Conservation (phyloP, 2,888 invertebrate genomes). For the Smittia sp. region DNA sequence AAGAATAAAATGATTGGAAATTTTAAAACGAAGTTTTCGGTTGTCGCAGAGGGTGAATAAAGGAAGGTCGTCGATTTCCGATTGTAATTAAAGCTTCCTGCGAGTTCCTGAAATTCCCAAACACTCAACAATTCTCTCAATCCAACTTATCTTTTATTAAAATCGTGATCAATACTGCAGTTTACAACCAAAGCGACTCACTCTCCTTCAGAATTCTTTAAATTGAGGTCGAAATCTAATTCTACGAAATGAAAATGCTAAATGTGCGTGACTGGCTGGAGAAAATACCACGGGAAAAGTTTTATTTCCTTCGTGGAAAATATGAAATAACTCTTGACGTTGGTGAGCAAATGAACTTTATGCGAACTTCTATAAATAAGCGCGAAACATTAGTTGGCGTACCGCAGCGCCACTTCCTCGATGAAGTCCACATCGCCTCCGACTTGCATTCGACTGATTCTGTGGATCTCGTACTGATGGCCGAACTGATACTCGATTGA, state of each 20-base stretch:
- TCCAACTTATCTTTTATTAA: no score
- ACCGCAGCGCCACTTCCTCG: conserved; percentile 33
- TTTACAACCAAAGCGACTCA: no score
- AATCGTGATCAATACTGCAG: no score
- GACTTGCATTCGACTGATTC: conserved; percentile 23
- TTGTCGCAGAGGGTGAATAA: no score
- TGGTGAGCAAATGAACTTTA: no score
- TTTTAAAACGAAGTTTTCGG: no score
- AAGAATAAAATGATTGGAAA: background rate
- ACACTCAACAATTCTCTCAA: no score
- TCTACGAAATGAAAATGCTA: background rate
- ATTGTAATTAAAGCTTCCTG: no score
- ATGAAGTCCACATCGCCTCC: conserved; percentile 31
- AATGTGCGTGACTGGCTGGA: background rate
- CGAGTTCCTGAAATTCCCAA: no score
- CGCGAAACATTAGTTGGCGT: background rate
- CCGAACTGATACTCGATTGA: conserved; percentile 28
- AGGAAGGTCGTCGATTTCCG: no score
- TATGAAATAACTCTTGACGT: background rate
- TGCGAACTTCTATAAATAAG: background rate
- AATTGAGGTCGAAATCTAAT: no score
- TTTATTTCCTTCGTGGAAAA: background rate
- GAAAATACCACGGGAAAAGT: background rate
- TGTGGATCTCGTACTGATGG: conserved; percentile 26
- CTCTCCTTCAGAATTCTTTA: no score